phyloP scores from a whole-genome alignment of 2,888 invertebrate genomes.

The Lycophotia porphyrea region DNA sequence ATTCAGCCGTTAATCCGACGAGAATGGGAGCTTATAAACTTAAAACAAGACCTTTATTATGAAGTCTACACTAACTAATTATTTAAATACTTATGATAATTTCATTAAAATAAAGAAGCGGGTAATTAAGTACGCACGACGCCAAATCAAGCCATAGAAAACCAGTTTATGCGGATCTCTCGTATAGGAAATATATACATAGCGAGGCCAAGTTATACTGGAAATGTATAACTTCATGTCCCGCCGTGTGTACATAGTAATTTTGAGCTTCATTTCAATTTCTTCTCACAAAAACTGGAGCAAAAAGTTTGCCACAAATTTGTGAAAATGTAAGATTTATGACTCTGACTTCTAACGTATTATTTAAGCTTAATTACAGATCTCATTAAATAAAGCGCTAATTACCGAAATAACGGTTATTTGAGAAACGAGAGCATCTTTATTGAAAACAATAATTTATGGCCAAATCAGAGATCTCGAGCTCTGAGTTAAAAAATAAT shows the following conservation, averaged over 20 bases:
- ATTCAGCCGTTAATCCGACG: conserved; percentile 30
- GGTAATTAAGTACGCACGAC: conserved; percentile 7
- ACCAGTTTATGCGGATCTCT: too few species aligned
- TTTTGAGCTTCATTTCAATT: conserved; percentile 9
- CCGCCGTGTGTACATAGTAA: too few species aligned
- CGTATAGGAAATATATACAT: too few species aligned
- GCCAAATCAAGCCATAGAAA: too few species aligned
- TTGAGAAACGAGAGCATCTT: conserved; percentile 22
- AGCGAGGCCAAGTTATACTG: too few species aligned
- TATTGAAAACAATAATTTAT: conserved; percentile 54
- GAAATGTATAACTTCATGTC: too few species aligned
- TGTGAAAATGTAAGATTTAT: background rate
- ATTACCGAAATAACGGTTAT: conserved; percentile 36
- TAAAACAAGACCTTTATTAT: conserved; percentile 34
- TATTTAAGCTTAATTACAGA: background rate
- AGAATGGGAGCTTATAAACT: conserved; percentile 36
- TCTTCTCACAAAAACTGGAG: background rate
- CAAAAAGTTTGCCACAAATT: background rate
- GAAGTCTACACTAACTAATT: conserved; percentile 7
- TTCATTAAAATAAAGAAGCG: conserved; percentile 21
- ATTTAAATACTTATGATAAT: background rate
- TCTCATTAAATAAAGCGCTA: background rate
- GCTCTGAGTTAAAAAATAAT: conserved; percentile 44
- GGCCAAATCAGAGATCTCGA: conserved; percentile 24
- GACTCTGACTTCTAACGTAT: background rate